phyloP scores from a whole-genome alignment of 2,888 invertebrate genomes.

The Orthonychiurus folsomi region DNA sequence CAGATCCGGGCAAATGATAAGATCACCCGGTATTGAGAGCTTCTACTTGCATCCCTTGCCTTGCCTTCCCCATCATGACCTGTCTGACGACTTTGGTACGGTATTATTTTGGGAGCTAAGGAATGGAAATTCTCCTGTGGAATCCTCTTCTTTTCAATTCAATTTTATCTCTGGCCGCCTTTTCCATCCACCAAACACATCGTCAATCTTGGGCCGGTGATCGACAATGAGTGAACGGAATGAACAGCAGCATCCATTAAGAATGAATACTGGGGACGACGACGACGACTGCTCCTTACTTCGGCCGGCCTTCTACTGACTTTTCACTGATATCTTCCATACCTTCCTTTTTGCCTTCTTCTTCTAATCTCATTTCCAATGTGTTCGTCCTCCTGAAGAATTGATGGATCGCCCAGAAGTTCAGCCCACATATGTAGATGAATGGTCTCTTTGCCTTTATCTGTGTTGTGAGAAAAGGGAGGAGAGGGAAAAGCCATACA shows the following conservation, averaged over 20 bases:
- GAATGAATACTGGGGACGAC: neutral
- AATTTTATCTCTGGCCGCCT: constrained; percentile 34
- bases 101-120: constrained; percentile 1
- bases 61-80: neutral
- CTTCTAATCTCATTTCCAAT: too few species aligned
- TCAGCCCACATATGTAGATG: neutral
- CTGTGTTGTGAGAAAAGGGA: too few species aligned
- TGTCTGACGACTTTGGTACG: neutral
- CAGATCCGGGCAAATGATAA: neutral
- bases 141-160: constrained; percentile 34
- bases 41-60: neutral
- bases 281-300: too few species aligned
- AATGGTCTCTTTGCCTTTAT: neutral
- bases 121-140: neutral
- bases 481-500: too few species aligned
- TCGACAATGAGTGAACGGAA: constrained; percentile 27
- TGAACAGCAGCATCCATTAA: constrained; percentile 5
- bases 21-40: neutral
- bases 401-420: neutral
- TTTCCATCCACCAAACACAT: constrained; percentile 31
- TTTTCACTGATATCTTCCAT: neutral
- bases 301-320: too few species aligned
- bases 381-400: too few species aligned
- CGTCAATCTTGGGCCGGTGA: constrained; percentile 40
- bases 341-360: too few species aligned